A percentile compares a stretch with the other conserved stretches of the same genome.
Conservation (phyloP, 1,140 invertebrate species). For the Rhyzopertha dominica region DNA sequence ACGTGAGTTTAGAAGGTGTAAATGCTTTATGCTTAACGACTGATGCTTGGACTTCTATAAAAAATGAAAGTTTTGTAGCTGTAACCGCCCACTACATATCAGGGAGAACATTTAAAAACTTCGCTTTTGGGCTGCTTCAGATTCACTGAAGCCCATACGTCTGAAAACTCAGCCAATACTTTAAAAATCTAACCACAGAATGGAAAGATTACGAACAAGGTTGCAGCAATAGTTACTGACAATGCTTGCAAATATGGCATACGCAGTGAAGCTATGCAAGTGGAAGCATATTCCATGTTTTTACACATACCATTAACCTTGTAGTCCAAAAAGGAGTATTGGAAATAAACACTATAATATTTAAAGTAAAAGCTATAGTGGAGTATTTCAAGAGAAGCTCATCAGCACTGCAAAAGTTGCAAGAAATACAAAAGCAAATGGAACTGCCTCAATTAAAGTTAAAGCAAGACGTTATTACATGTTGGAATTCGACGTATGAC, state of each 20-base stretch:
- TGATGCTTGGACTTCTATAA: too few relatives aligned
- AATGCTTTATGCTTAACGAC: too few relatives aligned
- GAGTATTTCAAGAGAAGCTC: conserved; percentile 25
- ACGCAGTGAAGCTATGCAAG: conserved; percentile 22
- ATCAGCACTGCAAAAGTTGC: conserved; percentile 6
- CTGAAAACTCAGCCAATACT: neutral
- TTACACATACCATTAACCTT: conserved; percentile 37
- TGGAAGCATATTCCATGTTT: conserved; percentile 32
- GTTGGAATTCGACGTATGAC: conserved; percentile 29
- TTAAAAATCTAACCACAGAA: neutral
- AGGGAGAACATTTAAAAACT: too few relatives aligned
- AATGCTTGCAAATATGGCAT: conserved; percentile 34
- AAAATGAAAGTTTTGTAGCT: too few relatives aligned
- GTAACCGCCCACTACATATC: too few relatives aligned
- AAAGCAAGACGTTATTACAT: conserved; percentile 22
- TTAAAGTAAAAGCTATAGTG: conserved; percentile 27
- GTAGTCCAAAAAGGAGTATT: conserved; percentile 22
- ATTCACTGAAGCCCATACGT: neutral
- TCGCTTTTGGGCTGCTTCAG: too few relatives aligned
- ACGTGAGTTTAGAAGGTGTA: too few relatives aligned
- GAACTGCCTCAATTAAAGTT: conserved; percentile 19
- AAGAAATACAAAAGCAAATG: conserved; percentile 22
- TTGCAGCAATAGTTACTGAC: conserved; percentile 26
- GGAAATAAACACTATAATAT: conserved; percentile 8
- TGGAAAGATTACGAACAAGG: conserved; percentile 19